These are phyloP conservation scores for Microplitis mediator DNA, from an alignment of 1,140 invertebrate genomes.

Conservation along the genomic window DNA sequence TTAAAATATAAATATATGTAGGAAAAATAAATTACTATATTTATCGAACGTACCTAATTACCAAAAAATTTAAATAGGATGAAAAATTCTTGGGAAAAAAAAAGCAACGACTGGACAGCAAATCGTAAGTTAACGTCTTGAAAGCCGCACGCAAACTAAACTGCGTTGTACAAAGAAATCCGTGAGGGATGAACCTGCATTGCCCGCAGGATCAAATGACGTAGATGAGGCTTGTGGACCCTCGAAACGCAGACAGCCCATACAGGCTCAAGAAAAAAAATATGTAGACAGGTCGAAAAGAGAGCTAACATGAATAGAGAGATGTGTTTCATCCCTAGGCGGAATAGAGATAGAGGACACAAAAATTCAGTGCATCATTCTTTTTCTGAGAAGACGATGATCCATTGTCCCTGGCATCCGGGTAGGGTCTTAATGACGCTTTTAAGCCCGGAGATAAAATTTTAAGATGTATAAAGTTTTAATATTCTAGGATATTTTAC, in stretches of 20 bases:
- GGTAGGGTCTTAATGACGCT: background rate
- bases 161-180: background rate
- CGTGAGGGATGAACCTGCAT: constrained; percentile 1
- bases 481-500: too few species aligned
- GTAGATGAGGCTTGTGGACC: background rate
- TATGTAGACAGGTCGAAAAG: background rate
- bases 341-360: background rate
- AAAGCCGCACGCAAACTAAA: background rate
- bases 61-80: too few species aligned
- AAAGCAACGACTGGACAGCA: too few species aligned
- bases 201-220: constrained; percentile 2
- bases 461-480: too few species aligned
- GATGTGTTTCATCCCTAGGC: background rate
- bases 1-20: too few species aligned
- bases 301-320: background rate
- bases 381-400: background rate
- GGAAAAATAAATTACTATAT: too few species aligned
- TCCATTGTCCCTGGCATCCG: constrained; percentile 1
- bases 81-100: too few species aligned
- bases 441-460: background rate
- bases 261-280: background rate
- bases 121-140: background rate
- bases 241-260: background rate
- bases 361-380: background rate
- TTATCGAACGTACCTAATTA: too few species aligned